Evolutionary conservation across 2,888 invertebrate genomes (phyloP).

Genomic region (Ellobium chinense): DNA sequence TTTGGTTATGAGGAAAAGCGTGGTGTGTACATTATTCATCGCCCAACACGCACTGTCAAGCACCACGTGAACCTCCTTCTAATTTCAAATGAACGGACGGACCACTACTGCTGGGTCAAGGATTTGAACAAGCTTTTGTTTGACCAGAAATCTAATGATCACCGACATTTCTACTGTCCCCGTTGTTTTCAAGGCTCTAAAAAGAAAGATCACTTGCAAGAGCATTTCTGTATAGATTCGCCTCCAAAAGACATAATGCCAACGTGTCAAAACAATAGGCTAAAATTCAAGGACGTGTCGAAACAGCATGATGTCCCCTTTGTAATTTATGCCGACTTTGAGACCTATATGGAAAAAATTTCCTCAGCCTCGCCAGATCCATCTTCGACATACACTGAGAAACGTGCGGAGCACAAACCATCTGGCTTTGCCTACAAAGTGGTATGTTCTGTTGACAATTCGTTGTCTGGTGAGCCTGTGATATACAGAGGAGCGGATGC

Average conservation of each 20-base stretch:
- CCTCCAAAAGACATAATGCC: not conserved
- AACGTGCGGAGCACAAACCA: not conserved
- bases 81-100: not conserved
- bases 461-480: not conserved
- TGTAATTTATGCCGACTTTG: not conserved
- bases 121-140: not conserved
- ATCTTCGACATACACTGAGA: not conserved
- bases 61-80: not conserved
- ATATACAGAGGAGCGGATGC: not conserved
- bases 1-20: too few species aligned
- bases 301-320: not conserved
- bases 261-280: not conserved
- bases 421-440: not conserved
- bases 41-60: too few species aligned
- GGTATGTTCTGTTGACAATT: not conserved
- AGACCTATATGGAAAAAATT: not conserved
- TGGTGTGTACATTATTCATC: too few species aligned
- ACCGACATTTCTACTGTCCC: too few species aligned
- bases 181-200: not conserved
- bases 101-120: not conserved
- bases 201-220: not conserved
- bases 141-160: too few species aligned
- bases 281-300: too few species aligned
- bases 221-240: not conserved
- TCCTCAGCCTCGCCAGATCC: not conserved